These are phyloP conservation scores for Crocidura indochinensis DNA, from an alignment of 2,797 vertebrate genomes.

Conservation along the genomic window DNA sequence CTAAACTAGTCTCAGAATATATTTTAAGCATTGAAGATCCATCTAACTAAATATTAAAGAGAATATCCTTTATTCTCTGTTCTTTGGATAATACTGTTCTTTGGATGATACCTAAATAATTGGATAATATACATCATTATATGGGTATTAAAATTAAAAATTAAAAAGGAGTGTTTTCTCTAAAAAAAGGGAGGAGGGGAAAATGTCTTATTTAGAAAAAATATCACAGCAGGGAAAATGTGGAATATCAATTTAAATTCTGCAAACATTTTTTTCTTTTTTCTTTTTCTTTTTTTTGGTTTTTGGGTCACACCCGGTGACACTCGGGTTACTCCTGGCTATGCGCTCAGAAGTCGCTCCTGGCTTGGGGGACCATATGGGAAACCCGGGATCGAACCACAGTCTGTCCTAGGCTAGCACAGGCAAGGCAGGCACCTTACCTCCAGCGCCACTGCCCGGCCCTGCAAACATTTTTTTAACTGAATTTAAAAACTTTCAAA, in stretches of 20 bases:
- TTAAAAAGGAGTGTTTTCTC: slow-evolving; percentile 61
- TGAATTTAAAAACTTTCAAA: too few relatives aligned
- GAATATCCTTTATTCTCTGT: too few relatives aligned
- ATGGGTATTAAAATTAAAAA: slow-evolving; percentile 63
- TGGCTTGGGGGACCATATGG: too few relatives aligned
- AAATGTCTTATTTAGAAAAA: slow-evolving; percentile 63
- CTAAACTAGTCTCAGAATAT: slow-evolving; percentile 68
- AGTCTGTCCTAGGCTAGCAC: too few relatives aligned
- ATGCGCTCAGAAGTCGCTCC: too few relatives aligned
- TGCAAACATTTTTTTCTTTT: neutral
- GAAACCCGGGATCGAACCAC: too few relatives aligned
- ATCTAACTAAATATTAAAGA: slow-evolving; percentile 54
- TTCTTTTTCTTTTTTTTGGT: too few relatives aligned
- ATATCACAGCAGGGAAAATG: neutral
- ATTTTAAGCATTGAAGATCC: slow-evolving; percentile 70
- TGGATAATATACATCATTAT: slow-evolving; percentile 61
- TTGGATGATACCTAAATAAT: slow-evolving; percentile 69
- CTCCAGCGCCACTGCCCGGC: too few relatives aligned
- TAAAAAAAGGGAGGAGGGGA: slow-evolving; percentile 46
- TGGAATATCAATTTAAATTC: slow-evolving; percentile 34
- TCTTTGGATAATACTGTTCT: slow-evolving; percentile 58
- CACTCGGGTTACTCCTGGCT: too few relatives aligned
- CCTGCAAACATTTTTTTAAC: too few relatives aligned
- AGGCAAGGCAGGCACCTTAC: too few relatives aligned
- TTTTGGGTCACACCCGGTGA: too few relatives aligned